Base-by-base conservation (phyloP, 1,140 invertebrate genomes). In the Carposina sasakii region DNA sequence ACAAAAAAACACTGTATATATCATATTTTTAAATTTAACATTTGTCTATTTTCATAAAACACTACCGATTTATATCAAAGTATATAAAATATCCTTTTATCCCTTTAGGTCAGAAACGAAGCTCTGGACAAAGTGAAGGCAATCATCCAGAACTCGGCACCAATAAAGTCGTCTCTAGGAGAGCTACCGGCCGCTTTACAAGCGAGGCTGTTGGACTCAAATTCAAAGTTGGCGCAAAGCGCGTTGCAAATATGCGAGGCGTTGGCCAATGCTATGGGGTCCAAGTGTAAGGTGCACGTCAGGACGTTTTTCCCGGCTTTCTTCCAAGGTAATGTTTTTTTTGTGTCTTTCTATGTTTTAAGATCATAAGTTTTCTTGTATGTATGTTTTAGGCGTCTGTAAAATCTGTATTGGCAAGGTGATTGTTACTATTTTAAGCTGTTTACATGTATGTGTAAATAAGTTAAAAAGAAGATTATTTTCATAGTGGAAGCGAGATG, bases 221-320 rank as follows among this genome's bases (percentile, higher is more conserved):
- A 98, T 82, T 95, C 93, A 22, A 97, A 96, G 77, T 90, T 98
- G 56, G 94, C 94, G 1, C 92, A 93, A 59, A 90, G 90, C 16
- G 89, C 96, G 0, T 79, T 98, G 15, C 90, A 90, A 28, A 91
- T 98, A 43, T 96, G 94, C 63, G 91, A 95, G 63, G 87, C 85
- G 24, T 83, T 98, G 13, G 93, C 91, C 0, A 89, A 86, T 3
- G 90, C 94, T 0, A 91, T 98, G 88, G 96, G 96, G 0, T 81
- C 92, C 1, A 89, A 92, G 28, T 91, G 92, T 60, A 95, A 93
- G 68, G 89, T 89, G 51, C 92, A 97, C 70, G 88, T 97, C 22
- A 85, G 92, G 48, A 88, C 88, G 0, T 89, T 98, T 43, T 93
- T 96, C 52, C 96, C 96, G 2, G 91, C 91, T 0, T 91, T 98